phyloP scores from a whole-genome alignment of 2,113 vertebrate genomes.

The Canis aureus region DNA sequence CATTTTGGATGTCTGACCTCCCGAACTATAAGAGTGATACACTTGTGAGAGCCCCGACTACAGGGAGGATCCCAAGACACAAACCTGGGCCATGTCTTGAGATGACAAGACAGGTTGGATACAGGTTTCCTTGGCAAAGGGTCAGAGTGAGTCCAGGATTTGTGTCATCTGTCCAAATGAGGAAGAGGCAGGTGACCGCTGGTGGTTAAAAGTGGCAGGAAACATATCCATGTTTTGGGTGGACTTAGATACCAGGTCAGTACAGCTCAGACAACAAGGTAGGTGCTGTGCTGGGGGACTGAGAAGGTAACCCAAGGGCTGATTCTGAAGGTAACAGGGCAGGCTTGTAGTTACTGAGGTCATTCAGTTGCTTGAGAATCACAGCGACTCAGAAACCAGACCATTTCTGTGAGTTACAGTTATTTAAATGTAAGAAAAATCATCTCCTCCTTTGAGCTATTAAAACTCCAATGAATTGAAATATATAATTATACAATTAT shows the following conservation, averaged over 20 bases:
- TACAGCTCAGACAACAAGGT: background rate
- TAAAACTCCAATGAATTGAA: conserved; percentile 61
- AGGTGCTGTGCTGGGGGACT: background rate
- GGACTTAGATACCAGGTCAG: background rate
- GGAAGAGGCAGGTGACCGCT: background rate
- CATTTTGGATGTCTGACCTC: background rate
- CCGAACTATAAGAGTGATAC: background rate
- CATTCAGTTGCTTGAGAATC: background rate
- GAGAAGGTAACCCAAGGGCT: background rate
- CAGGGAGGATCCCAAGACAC: background rate
- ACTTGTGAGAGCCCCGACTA: background rate
- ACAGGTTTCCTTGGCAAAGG: background rate
- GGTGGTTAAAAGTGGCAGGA: background rate
- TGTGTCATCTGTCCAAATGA: background rate
- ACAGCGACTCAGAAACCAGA: background rate
- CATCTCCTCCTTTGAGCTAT: conserved; percentile 3
- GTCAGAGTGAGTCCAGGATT: background rate
- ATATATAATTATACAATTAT: background rate
- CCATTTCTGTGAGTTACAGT: conserved; percentile 35
- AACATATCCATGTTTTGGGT: background rate
- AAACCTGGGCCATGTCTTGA: background rate
- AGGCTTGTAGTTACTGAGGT: background rate
- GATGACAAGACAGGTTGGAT: background rate
- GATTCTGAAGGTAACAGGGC: background rate
- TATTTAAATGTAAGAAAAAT: conserved; percentile 68